Conservation (phyloP, 1,140 invertebrate genomes). For the Drosophila repletoides region DNA sequence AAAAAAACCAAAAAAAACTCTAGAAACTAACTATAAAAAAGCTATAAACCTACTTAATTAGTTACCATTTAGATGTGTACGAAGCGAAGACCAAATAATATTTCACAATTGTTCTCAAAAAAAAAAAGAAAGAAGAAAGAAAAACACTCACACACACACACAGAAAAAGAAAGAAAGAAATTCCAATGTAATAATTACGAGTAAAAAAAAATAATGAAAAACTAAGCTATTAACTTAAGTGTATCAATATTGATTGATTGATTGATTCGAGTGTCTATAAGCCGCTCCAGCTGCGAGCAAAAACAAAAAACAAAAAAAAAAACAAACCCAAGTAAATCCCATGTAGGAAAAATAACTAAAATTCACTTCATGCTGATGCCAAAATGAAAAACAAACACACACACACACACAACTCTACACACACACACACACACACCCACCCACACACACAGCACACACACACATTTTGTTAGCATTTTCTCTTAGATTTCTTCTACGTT, state of each 20-base stretch:
- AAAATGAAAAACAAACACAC: constrained; percentile 35
- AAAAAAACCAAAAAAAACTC: constrained; percentile 42
- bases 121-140: constrained; percentile 13
- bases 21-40: constrained; percentile 49
- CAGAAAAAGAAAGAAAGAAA: constrained; percentile 14
- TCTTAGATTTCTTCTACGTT: constrained; percentile 53
- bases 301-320: neutral
- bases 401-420: too few species aligned
- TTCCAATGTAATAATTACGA: constrained; percentile 36
- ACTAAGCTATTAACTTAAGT: constrained; percentile 34
- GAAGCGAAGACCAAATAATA: constrained; percentile 69
- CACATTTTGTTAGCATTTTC: constrained; percentile 64
- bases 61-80: constrained; percentile 72
- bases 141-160: constrained; percentile 8
- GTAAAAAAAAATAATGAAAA: constrained; percentile 31
- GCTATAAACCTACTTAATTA: constrained; percentile 50
- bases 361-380: constrained; percentile 64
- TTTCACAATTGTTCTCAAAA: constrained; percentile 51
- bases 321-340: neutral
- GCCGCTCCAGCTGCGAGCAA: constrained; percentile 26
- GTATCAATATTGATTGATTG: constrained; percentile 29
- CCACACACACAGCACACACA: constrained; percentile 16
- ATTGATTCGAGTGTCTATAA: constrained; percentile 23
- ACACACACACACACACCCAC: constrained; percentile 18
- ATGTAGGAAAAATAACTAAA: constrained; percentile 10